Evolutionary conservation across 2,888 invertebrate species (phyloP), one percentile per base, ranked within the genome.

Genomic region (Acleris sparsana): DNA sequence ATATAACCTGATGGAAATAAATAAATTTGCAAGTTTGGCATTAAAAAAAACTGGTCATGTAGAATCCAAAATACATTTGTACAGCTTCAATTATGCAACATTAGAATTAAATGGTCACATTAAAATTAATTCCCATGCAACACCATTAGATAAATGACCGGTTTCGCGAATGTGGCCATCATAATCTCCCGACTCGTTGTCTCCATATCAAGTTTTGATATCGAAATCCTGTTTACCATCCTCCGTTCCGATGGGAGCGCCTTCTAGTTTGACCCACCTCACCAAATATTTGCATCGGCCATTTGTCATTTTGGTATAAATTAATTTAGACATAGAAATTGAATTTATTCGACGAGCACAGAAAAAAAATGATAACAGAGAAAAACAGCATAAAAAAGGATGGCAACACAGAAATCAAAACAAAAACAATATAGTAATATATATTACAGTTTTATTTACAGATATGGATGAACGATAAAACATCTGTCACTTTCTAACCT

Each of bases 191-290:
- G 83, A 86, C 86, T 87, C 79, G 77, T 71, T 69, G 69, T 74
- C 75, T 75, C 71, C 70, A 72, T 20, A 81, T 86, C 85, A 73
- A 76, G 84, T 84, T 85, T 72, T 66, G 18, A 51, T 63, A 59
- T 59, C 46, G 22, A 77, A 81, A 85, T 85, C 86, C 79, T 69
- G 85, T 87, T 86, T 83, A 69, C 65, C 73, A 73, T 75, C 71
- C 64, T 73, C 71, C 67, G 83, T 86, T 88, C 88, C 85, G 86
- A 91, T 92, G 91, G 83, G 91, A 92, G 80, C 78, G 75, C 69
- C 72, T 83, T 86, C 88, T 77, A 73, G 88, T 88, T 85, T 79
- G 77, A 83, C 83, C 78, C 72, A 76, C 83, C 77, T 73, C 76
- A 73, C 75, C 71, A 77, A 80, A 74, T 73, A 86, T 87, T 86